These are phyloP conservation scores for Drosophila sechellia DNA, from an alignment of 1,140 invertebrate genomes.

Conservation along the genomic window DNA sequence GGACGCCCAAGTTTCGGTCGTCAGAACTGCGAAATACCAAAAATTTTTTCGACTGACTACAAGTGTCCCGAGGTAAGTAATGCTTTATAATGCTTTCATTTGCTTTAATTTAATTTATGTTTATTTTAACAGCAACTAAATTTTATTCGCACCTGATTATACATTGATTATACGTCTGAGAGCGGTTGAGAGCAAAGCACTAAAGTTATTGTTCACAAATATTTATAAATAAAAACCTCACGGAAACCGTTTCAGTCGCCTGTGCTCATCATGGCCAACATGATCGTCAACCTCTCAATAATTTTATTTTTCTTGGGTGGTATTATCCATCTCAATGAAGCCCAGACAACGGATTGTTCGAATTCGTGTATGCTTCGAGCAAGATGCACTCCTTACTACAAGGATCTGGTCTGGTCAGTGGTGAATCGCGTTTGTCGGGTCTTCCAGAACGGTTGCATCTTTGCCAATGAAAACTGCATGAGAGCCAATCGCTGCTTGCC, in stretches of 20 bases:
- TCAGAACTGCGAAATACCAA: too few species aligned
- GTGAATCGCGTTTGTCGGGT: constrained; percentile 38
- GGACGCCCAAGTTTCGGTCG: too few species aligned
- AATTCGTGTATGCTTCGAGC: constrained; percentile 14
- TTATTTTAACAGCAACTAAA: constrained; percentile 2
- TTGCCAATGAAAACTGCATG: constrained; percentile 43
- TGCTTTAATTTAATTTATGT: constrained; percentile 1
- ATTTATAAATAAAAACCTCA: not conserved
- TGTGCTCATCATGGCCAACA: not conserved
- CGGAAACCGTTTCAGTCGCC: constrained; percentile 22
- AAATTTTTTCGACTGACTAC: too few species aligned
- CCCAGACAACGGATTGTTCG: constrained; percentile 26
- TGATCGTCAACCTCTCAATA: constrained; percentile 14
- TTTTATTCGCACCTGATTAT: constrained; percentile 20
- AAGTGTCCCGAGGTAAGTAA: too few species aligned
- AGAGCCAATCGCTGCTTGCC: constrained; percentile 44
- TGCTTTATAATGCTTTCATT: too few species aligned
- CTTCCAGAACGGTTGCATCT: constrained; percentile 57
- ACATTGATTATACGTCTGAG: constrained; percentile 13
- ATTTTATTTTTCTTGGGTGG: constrained; percentile 7
- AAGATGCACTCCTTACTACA: constrained; percentile 43
- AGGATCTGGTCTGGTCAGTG: constrained; percentile 42
- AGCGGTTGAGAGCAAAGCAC: constrained; percentile 7
- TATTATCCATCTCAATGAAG: constrained; percentile 9
- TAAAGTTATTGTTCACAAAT: constrained; percentile 11